Percentiles rank a stretch among this genome's conserved stretches.
These are phyloP conservation scores for Nineta flava DNA, from an alignment of 2,888 invertebrate species.

Conservation along the genomic window DNA sequence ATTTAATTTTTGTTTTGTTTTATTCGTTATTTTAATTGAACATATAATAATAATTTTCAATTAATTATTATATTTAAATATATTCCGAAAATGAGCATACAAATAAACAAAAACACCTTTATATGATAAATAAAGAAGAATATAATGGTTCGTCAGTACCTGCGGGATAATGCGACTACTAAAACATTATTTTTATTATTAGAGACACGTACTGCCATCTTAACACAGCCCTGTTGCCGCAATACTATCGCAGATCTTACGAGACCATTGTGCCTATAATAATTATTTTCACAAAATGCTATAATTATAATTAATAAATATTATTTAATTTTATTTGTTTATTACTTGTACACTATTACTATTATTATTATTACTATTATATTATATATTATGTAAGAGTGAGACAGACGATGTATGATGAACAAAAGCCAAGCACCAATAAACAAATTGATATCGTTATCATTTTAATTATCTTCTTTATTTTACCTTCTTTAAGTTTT, in stretches of 20 bases:
- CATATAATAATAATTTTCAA: conserved; percentile 7
- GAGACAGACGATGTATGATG: conserved; percentile 25
- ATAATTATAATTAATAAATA: too few relatives aligned
- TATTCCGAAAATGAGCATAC: conserved; percentile 1
- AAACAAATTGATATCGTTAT: conserved; percentile 52
- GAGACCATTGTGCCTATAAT: too few relatives aligned
- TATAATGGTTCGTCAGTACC: conserved; percentile 1
- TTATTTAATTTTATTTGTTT: conserved; percentile 9
- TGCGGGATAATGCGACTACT: conserved; percentile 5
- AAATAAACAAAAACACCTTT: not conserved
- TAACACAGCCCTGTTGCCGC: conserved; percentile 21
- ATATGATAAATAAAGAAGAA: not conserved
- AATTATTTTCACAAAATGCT: too few relatives aligned
- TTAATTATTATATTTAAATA: not conserved
- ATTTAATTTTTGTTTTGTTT: conserved; percentile 7
- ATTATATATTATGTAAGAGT: conserved; percentile 16
- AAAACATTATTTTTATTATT: not conserved
- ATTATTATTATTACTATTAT: conserved; percentile 14
- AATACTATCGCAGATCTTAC: conserved; percentile 21
- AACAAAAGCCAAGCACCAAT: conserved; percentile 25
- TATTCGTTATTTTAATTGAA: conserved; percentile 2
- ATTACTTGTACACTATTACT: conserved; percentile 13
- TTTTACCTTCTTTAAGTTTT: not conserved
- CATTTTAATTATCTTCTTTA: not conserved
- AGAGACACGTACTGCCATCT: conserved; percentile 30